Evolutionary conservation across 2,888 invertebrate genomes (phyloP).

Genomic region (Andrena chrysosceles): DNA sequence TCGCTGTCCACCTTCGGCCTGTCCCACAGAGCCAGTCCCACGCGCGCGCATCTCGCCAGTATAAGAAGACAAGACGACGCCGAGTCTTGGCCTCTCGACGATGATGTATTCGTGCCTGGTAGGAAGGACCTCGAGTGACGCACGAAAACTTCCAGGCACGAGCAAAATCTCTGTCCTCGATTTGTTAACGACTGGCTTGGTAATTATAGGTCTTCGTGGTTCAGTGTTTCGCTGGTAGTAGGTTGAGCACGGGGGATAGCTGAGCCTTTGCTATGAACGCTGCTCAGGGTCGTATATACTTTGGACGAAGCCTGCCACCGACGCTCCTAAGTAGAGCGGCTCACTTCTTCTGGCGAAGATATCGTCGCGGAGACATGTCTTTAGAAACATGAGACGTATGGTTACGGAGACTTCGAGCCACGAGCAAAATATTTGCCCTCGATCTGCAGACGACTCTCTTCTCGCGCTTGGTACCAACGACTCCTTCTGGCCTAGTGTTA

Average conservation of each 20-base stretch:
- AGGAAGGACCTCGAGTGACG: slow-evolving; percentile 53
- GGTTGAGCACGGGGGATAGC: neutral
- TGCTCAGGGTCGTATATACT: neutral
- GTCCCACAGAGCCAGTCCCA: slow-evolving; percentile 54
- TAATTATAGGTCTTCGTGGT: neutral
- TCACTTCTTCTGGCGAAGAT: too few species aligned
- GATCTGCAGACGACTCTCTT: too few species aligned
- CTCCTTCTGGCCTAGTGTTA: too few species aligned
- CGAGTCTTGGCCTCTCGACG: slow-evolving; percentile 54
- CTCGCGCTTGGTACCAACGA: too few species aligned
- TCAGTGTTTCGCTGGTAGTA: neutral
- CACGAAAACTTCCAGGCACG: slow-evolving; percentile 25
- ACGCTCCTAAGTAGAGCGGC: too few species aligned
- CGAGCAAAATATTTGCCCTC: too few species aligned
- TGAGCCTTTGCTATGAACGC: neutral
- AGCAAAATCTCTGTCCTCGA: slow-evolving; percentile 11
- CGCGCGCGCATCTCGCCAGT: slow-evolving; percentile 54
- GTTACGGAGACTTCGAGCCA: too few species aligned
- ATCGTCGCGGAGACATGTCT: too few species aligned
- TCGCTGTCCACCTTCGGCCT: slow-evolving; percentile 35
- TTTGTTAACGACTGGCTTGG: slow-evolving; percentile 3
- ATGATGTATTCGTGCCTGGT: slow-evolving; percentile 59
- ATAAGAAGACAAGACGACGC: slow-evolving; percentile 72
- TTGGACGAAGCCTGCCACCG: neutral
- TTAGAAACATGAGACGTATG: too few species aligned